phyloP scores from a whole-genome alignment of 2,797 vertebrate genomes.

The Dermochelys coriacea region DNA sequence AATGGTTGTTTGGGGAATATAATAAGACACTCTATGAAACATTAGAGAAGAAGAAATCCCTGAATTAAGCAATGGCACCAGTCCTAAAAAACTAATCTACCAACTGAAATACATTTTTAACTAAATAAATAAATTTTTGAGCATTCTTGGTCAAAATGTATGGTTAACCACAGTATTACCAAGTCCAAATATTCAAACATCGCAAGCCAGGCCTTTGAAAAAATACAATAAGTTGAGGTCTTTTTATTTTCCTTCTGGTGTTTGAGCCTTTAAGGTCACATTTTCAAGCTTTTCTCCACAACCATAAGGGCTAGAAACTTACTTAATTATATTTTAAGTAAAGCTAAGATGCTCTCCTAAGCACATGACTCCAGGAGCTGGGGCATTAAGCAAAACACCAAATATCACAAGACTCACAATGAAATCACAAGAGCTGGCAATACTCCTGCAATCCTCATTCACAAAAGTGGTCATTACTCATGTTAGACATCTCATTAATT shows the following conservation, averaged over 20 bases:
- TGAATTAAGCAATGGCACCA: constrained; percentile 45
- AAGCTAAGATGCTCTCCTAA: constrained; percentile 27
- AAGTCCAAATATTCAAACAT: constrained; percentile 11
- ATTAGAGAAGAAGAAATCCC: constrained; percentile 4
- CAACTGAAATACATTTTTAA: not conserved
- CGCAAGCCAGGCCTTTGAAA: constrained; percentile 34
- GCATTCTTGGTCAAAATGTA: not conserved
- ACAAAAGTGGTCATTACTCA: not conserved
- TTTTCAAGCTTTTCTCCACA: constrained; percentile 13
- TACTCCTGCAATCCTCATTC: not conserved
- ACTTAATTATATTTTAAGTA: constrained; percentile 30
- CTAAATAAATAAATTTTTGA: not conserved
- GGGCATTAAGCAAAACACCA: constrained; percentile 20
- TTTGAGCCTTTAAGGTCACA: constrained; percentile 10
- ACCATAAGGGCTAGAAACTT: not conserved
- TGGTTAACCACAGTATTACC: not conserved
- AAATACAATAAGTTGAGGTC: not conserved
- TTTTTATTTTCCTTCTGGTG: not conserved
- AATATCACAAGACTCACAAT: not conserved
- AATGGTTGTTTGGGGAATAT: constrained; percentile 20
- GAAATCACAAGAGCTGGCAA: not conserved
- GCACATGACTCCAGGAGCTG: not conserved
- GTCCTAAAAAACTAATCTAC: constrained; percentile 19
- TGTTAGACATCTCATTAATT: not conserved
- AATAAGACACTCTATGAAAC: not conserved